Percentiles rank a stretch among this genome's conserved stretches.
Evolutionary conservation across 2,797 vertebrate genomes (phyloP).

Genomic region (Rhabdomys pumilio): DNA sequence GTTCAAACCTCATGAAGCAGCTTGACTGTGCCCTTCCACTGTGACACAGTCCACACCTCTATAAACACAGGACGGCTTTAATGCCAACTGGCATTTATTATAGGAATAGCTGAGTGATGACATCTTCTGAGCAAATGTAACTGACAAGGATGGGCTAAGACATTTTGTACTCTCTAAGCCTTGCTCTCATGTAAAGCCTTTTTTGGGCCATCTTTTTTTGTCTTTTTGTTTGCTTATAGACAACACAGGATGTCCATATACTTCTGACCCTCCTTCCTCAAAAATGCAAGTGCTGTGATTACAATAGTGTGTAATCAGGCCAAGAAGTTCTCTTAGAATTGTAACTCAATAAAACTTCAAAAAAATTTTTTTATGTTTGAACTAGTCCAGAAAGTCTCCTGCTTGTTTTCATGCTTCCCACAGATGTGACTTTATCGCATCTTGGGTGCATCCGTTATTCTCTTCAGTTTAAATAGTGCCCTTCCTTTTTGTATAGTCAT

Average conservation of each 20-base stretch:
- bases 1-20: not conserved
- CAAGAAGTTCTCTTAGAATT: not conserved
- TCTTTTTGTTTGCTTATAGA: not conserved
- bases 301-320: not conserved
- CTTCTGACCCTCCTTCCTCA: not conserved
- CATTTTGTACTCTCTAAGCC: not conserved
- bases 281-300: not conserved
- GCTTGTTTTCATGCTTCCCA: rapidly evolving
- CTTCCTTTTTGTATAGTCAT: not conserved
- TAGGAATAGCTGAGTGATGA: not conserved
- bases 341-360: not conserved
- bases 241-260: not conserved
- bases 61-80: not conserved
- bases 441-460: not conserved
- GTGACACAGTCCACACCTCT: not conserved
- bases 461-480: not conserved
- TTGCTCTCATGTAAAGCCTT: not conserved
- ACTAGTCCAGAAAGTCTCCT: not conserved
- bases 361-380: not conserved
- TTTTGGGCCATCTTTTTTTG: not conserved
- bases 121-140: not conserved
- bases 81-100: not conserved
- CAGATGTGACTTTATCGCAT: not conserved
- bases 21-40: not conserved
- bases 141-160: not conserved